These are phyloP conservation scores for Isoperla grammatica DNA, from an alignment of 2,888 invertebrate species.

Conservation along the genomic window DNA sequence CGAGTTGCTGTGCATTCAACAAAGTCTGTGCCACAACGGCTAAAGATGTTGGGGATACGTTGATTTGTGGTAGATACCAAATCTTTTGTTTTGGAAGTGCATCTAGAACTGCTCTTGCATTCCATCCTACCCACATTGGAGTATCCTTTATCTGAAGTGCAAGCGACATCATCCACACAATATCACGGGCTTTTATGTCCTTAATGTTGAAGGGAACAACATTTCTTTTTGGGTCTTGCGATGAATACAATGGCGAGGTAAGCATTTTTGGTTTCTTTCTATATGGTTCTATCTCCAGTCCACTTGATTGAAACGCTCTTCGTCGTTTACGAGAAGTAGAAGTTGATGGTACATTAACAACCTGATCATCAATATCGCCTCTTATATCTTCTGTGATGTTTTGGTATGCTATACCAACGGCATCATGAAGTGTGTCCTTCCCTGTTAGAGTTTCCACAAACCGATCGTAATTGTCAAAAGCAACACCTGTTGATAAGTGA, in stretches of 20 bases:
- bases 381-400: too few species aligned
- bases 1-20: slow-evolving; percentile 23
- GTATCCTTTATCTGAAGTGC: slow-evolving; percentile 26
- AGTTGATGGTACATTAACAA: too few species aligned
- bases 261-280: slow-evolving; percentile 24
- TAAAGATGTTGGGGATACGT: slow-evolving; percentile 33
- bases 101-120: slow-evolving; percentile 27
- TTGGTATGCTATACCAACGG: too few species aligned
- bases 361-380: too few species aligned
- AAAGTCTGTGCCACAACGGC: slow-evolving; percentile 31
- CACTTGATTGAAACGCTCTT: slow-evolving; percentile 27
- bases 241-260: not conserved
- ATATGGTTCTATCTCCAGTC: slow-evolving; percentile 21
- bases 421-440: too few species aligned
- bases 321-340: slow-evolving; percentile 15
- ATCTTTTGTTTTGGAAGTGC: slow-evolving; percentile 29
- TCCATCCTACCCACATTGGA: slow-evolving; percentile 33
- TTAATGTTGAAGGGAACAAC: too few species aligned
- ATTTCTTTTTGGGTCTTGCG: too few species aligned
- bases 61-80: slow-evolving; percentile 34
- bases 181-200: not conserved
- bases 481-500: too few species aligned
- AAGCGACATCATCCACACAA: slow-evolving; percentile 28
- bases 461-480: too few species aligned
- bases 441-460: too few species aligned